Base-by-base conservation (phyloP, 1,140 invertebrate genomes). In the Bombus sibiricus region DNA sequence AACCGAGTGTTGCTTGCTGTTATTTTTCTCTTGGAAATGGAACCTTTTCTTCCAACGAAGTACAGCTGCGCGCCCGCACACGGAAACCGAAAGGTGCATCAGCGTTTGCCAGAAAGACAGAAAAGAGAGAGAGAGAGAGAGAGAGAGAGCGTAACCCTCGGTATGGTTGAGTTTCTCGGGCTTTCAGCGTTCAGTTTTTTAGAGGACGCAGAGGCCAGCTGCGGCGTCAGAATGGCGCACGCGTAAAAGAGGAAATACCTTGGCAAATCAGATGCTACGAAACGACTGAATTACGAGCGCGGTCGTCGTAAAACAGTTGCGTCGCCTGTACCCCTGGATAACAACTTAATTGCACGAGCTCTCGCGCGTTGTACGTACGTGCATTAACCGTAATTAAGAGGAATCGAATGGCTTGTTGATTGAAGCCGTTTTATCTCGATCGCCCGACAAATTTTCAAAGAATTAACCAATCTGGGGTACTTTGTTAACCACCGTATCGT, bases 51-150 rank as follows among this genome's bases (percentile, higher is more conserved):
- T 78, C 18, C 41, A 39, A 28, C 22, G 34, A 53, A 64, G 77
- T 82, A 87, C 89, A 90, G 89, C 89, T 90, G 89, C 88, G 80
- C 88, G 84, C 88, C 88, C 88, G 87, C 87, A 89, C 86, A 68
- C 85, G 82, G 80, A 77, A 80, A 75, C 74, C 64, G 81, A 90
- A 90, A 86, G 88, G 81, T 87, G 89, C 88, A 89, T 90, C 88
- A 47, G 25, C 71, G 41, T n/a, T 15, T 25, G 72, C 12, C 12
- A 43, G 39, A 47, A 62, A 62, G 59, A 12, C 28, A 28, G 41
- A 13, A 37, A 9, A 34, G 57, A n/a, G 32, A 15, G 22, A 76
- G 25, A n/a, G 22, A 39, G 12, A 32, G 37, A 32, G 57, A 41
- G 13, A 28, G 18, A n/a, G 59, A 43, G 81, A 84, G 73, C 81